Evolutionary conservation across 1,140 invertebrate species (phyloP).

Genomic region (Diachasmimorpha longicaudata): DNA sequence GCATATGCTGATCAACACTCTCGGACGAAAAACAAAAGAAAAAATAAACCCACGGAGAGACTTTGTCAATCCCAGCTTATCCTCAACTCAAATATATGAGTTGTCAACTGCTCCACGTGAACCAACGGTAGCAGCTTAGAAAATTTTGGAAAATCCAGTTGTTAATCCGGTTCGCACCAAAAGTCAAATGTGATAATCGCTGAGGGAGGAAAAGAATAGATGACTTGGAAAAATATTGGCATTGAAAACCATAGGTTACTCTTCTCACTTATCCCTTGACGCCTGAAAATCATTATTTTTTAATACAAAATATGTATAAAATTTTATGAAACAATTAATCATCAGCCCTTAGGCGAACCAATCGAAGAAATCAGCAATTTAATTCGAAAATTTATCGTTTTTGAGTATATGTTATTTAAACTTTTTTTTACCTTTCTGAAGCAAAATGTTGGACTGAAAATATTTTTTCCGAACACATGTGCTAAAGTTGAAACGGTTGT

Average conservation of each 20-base stretch:
- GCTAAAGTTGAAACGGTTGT: constrained; percentile 5
- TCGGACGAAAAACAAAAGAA: neutral
- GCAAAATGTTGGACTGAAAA: too few species aligned
- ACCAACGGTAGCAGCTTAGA: neutral
- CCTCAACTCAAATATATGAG: neutral
- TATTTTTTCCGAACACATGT: neutral
- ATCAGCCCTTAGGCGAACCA: too few species aligned
- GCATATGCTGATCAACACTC: too few species aligned
- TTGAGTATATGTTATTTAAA: too few species aligned
- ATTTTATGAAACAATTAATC: too few species aligned
- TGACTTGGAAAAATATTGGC: neutral
- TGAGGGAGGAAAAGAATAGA: neutral
- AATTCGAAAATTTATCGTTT: too few species aligned
- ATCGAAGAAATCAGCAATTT: too few species aligned
- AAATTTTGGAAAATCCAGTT: neutral
- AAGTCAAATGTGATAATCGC: neutral
- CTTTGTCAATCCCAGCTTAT: neutral
- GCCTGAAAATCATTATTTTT: too few species aligned
- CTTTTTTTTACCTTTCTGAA: neutral
- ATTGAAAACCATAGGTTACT: constrained; percentile 6
- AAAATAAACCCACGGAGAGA: neutral
- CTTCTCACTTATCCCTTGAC: too few species aligned
- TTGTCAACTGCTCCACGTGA: neutral
- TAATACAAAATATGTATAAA: too few species aligned
- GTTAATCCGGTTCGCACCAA: neutral